phyloP scores from a whole-genome alignment of 2,797 vertebrate species.

The Alexandromys oeconomus region DNA sequence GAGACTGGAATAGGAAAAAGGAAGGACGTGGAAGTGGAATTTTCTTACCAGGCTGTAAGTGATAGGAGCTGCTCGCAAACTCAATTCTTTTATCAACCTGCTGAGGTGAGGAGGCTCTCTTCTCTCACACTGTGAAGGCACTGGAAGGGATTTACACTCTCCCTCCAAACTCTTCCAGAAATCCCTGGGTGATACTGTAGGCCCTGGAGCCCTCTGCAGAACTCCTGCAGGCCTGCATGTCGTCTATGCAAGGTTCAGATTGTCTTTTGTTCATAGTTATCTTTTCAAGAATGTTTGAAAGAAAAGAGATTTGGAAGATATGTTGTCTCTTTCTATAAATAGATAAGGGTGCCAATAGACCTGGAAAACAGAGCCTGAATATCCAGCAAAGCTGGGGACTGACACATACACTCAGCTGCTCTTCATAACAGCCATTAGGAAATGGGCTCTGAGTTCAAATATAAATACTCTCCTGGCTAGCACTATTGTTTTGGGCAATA shows the following conservation, averaged over 20 bases:
- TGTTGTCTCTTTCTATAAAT: not conserved
- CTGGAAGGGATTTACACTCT: not conserved
- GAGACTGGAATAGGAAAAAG: not conserved
- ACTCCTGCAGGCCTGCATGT: not conserved
- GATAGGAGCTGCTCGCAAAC: not conserved
- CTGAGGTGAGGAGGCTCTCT: not conserved
- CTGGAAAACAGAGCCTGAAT: not conserved
- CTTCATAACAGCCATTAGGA: not conserved
- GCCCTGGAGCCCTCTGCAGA: not conserved
- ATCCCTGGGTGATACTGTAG: not conserved
- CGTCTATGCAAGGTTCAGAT: not conserved
- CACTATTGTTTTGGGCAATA: not conserved
- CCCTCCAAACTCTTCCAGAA: not conserved
- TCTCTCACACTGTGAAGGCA: not conserved
- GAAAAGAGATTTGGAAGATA: slow-evolving; percentile 10
- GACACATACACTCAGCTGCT: not conserved
- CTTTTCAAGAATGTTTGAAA: slow-evolving; percentile 34
- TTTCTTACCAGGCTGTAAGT: not conserved
- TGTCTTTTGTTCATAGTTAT: not conserved
- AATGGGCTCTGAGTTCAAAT: not conserved
- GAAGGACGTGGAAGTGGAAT: not conserved
- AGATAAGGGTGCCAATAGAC: not conserved
- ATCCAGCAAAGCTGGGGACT: not conserved
- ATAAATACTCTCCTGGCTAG: not conserved
- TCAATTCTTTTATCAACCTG: not conserved